Evolutionary conservation across 2,888 invertebrate species (phyloP).

Genomic region (Drosophila kanekoi): DNA sequence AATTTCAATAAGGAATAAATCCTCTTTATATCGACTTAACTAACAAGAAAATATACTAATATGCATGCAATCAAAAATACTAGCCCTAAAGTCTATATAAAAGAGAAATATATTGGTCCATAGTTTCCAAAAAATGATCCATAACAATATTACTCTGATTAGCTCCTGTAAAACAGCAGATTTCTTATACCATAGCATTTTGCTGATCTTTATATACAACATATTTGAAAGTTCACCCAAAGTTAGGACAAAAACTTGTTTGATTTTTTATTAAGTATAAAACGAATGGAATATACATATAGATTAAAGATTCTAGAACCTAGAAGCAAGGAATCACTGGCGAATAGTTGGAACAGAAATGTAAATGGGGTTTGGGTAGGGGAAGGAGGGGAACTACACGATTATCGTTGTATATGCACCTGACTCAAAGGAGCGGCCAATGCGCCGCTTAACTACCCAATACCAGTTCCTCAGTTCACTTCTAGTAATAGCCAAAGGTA

Average conservation of each 20-base stretch:
- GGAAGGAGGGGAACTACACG: slow-evolving; percentile 19
- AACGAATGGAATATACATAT: slow-evolving; percentile 44
- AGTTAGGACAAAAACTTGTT: slow-evolving; percentile 25
- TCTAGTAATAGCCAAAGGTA: slow-evolving; percentile 92
- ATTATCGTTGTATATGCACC: slow-evolving; percentile 53
- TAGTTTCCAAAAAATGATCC: too few species aligned
- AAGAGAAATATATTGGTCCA: too few species aligned
- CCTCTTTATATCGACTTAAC: too few species aligned
- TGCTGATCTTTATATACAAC: too few species aligned
- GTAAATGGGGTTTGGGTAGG: neutral
- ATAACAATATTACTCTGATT: too few species aligned
- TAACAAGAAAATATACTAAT: too few species aligned
- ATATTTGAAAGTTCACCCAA: neutral
- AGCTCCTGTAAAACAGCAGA: too few species aligned
- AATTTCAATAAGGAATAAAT: too few species aligned
- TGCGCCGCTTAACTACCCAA: slow-evolving; percentile 40
- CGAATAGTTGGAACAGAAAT: slow-evolving; percentile 33
- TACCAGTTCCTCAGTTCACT: slow-evolving; percentile 38
- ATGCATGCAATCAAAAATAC: too few species aligned
- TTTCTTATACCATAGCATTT: too few species aligned
- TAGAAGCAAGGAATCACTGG: slow-evolving; percentile 50
- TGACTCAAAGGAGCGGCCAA: slow-evolving; percentile 49
- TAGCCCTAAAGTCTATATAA: too few species aligned
- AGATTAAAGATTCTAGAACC: slow-evolving; percentile 34
- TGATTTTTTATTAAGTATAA: slow-evolving; percentile 41